Percentiles rank a stretch among this genome's conserved stretches.
Evolutionary conservation across 2,888 invertebrate species (phyloP).

Genomic region (Serrognathus titanus): DNA sequence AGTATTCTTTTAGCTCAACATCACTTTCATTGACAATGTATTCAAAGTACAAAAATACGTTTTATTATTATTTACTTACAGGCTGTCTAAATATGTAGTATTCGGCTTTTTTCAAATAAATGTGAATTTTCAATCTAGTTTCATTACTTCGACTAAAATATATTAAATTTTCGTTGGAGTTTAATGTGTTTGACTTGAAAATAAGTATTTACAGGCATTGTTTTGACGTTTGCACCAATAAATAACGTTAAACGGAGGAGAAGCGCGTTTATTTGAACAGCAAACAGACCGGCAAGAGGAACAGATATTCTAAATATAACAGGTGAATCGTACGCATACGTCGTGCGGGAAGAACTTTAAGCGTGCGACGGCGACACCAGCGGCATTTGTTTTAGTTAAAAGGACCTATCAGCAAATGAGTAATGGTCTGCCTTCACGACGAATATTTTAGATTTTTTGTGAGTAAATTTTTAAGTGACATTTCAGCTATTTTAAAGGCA

Average conservation of each 20-base stretch:
- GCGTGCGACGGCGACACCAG: slow-evolving; percentile 33
- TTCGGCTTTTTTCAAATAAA: too few species aligned
- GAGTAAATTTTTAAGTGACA: slow-evolving; percentile 9
- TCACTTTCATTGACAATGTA: too few species aligned
- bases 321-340: slow-evolving; percentile 15
- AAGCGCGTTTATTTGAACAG: slow-evolving; percentile 14
- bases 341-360: slow-evolving; percentile 7
- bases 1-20: too few species aligned
- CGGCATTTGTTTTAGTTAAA: slow-evolving; percentile 32
- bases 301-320: slow-evolving; percentile 17
- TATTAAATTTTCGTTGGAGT: too few species aligned
- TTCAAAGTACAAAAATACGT: too few species aligned
- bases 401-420: slow-evolving; percentile 30
- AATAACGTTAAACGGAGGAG: slow-evolving; percentile 19
- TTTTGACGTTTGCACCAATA: slow-evolving; percentile 21
- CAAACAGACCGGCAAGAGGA: slow-evolving; percentile 7
- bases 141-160: too few species aligned
- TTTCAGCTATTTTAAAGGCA: slow-evolving; percentile 10
- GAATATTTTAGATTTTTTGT: slow-evolving; percentile 24
- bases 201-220: slow-evolving; percentile 3
- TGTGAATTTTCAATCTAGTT: too few species aligned
- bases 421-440: slow-evolving; percentile 31
- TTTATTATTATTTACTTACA: too few species aligned
- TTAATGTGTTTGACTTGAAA: too few species aligned
- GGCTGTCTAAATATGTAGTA: too few species aligned